These are phyloP conservation scores for Aplysia californica DNA, from an alignment of 1,140 invertebrate species.

Conservation along the genomic window DNA sequence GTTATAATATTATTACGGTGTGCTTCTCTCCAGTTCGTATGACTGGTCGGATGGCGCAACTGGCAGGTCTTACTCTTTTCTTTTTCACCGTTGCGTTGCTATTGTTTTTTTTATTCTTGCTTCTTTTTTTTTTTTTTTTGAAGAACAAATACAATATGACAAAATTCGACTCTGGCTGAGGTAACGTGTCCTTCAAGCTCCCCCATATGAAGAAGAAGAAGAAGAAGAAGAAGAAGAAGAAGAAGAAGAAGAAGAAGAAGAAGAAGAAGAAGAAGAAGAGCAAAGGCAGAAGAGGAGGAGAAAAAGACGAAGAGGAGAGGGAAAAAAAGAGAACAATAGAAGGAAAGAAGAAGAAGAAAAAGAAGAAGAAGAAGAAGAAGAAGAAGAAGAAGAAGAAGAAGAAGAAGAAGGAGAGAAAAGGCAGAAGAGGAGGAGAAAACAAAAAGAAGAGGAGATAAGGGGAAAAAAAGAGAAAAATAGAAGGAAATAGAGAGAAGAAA, in stretches of 20 bases:
- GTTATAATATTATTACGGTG: too few species aligned
- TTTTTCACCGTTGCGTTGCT: too few species aligned
- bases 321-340: neutral
- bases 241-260: conserved; percentile 9
- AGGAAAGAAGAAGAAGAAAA: neutral
- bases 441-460: conserved; percentile 2
- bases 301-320: neutral
- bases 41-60: too few species aligned
- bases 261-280: neutral
- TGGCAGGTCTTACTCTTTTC: too few species aligned
- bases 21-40: too few species aligned
- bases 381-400: conserved; percentile 9
- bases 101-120: too few species aligned
- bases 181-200: too few species aligned
- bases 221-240: neutral
- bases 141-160: too few species aligned
- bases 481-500: conserved; percentile 14
- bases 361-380: neutral
- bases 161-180: too few species aligned
- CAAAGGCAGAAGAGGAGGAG: neutral
- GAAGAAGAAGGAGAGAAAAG: conserved; percentile 1
- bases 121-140: too few species aligned
- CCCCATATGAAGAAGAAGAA: too few species aligned
- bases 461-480: neutral
- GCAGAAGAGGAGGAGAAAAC: neutral